Evolutionary conservation across 2,888 invertebrate species (phyloP).

Genomic region (Tiphia femorata): DNA sequence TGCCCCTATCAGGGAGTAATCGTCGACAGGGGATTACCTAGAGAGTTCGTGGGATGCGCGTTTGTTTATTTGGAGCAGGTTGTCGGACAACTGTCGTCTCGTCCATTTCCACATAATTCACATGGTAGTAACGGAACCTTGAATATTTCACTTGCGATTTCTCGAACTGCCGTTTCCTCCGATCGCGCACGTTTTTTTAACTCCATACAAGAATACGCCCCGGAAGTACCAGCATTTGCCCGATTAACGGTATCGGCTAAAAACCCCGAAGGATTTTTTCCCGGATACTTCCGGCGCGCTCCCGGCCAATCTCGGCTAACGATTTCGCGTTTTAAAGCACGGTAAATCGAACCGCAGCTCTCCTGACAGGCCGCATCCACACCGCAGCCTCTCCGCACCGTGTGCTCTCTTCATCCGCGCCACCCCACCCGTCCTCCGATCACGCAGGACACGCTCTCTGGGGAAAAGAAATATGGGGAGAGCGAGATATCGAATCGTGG

Average conservation of each 20-base stretch:
- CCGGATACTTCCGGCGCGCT: conserved; percentile 15
- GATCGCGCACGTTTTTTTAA: not conserved
- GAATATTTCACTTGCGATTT: not conserved
- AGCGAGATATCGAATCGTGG: conserved; percentile 20
- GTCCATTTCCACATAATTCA: no score
- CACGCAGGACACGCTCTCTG: conserved; percentile 12
- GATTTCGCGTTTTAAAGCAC: conserved; percentile 28
- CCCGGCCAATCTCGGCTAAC: conserved; percentile 23
- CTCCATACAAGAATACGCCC: no score
- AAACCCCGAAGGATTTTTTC: no score
- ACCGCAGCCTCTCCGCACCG: not conserved
- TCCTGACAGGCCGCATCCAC: conserved; percentile 4
- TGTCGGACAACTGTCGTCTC: no score
- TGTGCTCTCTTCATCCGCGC: no score
- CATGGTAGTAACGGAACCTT: no score
- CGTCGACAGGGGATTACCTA: no score
- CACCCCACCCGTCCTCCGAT: conserved; percentile 10
- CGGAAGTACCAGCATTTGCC: no score
- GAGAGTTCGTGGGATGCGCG: no score
- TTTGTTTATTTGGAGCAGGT: no score
- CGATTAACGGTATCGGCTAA: no score
- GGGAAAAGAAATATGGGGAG: conserved; percentile 23
- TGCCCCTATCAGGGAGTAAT: no score
- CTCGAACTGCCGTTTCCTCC: not conserved
- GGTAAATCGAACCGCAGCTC: conserved; percentile 22